Evolutionary conservation across 2,888 invertebrate genomes (phyloP).

Genomic region (Hemaris fuciformis): DNA sequence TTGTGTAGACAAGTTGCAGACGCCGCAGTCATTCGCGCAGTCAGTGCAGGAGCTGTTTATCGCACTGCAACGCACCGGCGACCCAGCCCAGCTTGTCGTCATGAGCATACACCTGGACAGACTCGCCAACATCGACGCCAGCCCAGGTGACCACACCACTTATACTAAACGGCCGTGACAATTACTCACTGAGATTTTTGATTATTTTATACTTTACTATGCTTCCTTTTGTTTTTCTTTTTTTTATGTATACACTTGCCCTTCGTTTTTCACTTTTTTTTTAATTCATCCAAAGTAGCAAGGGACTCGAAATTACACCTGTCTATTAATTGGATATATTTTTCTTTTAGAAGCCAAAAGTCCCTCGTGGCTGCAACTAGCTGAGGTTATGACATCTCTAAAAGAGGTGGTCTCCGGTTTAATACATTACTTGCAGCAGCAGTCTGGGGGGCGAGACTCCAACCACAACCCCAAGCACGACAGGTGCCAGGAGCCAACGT

Average conservation of each 20-base stretch:
- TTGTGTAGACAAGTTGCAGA: conserved; percentile 90
- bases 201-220: too few species aligned
- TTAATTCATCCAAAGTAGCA: neutral
- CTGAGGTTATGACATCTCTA: conserved; percentile 63
- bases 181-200: too few species aligned
- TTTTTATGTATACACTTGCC: too few species aligned
- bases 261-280: neutral
- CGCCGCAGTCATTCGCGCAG: conserved; percentile 94
- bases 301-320: neutral
- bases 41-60: conserved; percentile 95
- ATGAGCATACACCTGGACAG: conserved; percentile 91
- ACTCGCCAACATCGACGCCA: conserved; percentile 92
- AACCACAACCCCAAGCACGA: conserved; percentile 72
- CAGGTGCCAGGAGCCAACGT: conserved; percentile 74
- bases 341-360: conserved; percentile 56
- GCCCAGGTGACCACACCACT: conserved; percentile 82
- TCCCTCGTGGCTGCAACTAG: conserved; percentile 63
- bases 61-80: conserved; percentile 93
- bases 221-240: too few species aligned
- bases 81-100: conserved; percentile 88
- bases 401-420: conserved; percentile 66
- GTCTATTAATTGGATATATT: neutral
- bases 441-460: conserved; percentile 49
- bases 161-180: neutral
- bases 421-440: conserved; percentile 62